Conservation (phyloP, 1,140 invertebrate species). For the Eueides isabella region DNA sequence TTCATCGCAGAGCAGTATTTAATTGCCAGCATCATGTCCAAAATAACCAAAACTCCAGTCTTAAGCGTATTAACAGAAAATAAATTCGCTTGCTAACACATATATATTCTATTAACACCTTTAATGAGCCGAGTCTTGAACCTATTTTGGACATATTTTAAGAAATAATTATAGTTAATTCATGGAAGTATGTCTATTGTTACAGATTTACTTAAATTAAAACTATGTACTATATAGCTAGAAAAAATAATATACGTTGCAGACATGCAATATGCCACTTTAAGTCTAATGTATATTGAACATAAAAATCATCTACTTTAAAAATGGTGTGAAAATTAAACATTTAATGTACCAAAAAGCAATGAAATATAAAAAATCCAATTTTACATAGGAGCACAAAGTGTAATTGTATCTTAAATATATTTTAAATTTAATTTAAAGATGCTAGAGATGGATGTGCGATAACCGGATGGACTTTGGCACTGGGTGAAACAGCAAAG, state of each 20-base stretch:
- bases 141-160: slow-evolving; percentile 42
- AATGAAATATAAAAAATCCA: slow-evolving; percentile 60
- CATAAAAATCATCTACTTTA: slow-evolving; percentile 52
- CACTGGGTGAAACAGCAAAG: slow-evolving; percentile 54
- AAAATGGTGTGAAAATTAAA: slow-evolving; percentile 73
- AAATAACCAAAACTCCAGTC: slow-evolving; percentile 49
- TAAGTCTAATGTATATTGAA: slow-evolving; percentile 47
- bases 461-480: slow-evolving; percentile 42
- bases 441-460: slow-evolving; percentile 31
- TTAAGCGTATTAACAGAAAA: slow-evolving; percentile 46
- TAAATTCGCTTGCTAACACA: slow-evolving; percentile 43
- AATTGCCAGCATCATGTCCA: slow-evolving; percentile 55
- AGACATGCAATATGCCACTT: slow-evolving; percentile 53
- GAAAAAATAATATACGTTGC: slow-evolving; percentile 30
- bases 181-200: background rate
- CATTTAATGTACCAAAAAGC: slow-evolving; percentile 55
- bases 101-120: slow-evolving; percentile 43
- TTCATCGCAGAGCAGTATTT: slow-evolving; percentile 55
- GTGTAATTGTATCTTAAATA: slow-evolving; percentile 53
- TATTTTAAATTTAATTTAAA: slow-evolving; percentile 6
- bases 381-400: slow-evolving; percentile 71
- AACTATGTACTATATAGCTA: slow-evolving; percentile 19
- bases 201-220: background rate
- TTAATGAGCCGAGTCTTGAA: slow-evolving; percentile 40
- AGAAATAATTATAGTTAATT: slow-evolving; percentile 27